Base-by-base conservation (phyloP, 2,888 invertebrate species). In the Zygogramma bicolorata region DNA sequence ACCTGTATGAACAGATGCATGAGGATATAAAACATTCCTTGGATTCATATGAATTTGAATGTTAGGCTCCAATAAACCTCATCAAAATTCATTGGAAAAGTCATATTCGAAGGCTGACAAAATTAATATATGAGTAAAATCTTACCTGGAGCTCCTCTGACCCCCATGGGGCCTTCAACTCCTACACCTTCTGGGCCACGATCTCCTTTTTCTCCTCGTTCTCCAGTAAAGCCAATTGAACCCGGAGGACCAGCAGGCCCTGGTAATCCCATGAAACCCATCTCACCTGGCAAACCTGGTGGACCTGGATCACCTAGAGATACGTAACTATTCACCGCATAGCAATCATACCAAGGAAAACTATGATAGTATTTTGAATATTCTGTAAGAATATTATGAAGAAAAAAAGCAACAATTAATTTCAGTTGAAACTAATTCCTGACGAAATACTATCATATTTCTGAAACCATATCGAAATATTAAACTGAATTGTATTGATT, bases 171-270 rank as follows among this genome's bases (percentile, higher is more conserved):
- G 0, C 96, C 96, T 81, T 93, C 93, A 15, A 91, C 82, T 0
- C 95, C 95, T 3, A 92, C 87, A 0, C 95, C 96, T 82, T 93
- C 92, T 0, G 90, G 88, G 31, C 90, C 92, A 78, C 92, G 87
- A 18, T 94, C 94, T 0, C 95, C 95, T 82, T 92, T 93, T 70
- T 92, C 92, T 0, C 94, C 94, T 75, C 90, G 89, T 77, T 91
- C 91, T 0, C 94, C 94, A 5, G 88, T 83, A 0, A 87, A 83
- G 0, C 95, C 95, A 0, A 87, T 86, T 8, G 87, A 86, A 1
- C 95, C 95, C 13, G 87, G 84, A 3, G 89, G 86, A 18, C 92
- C 92, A 57, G 89, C 87, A 8, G 90, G 87, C 29, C 92, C 92
- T 0, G 91, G 90, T 62, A 91, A 84, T 2, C 95, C 95, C 65